phyloP scores from a whole-genome alignment of 2,797 vertebrate species.

The Lepidocolaptes lacrymiger region DNA sequence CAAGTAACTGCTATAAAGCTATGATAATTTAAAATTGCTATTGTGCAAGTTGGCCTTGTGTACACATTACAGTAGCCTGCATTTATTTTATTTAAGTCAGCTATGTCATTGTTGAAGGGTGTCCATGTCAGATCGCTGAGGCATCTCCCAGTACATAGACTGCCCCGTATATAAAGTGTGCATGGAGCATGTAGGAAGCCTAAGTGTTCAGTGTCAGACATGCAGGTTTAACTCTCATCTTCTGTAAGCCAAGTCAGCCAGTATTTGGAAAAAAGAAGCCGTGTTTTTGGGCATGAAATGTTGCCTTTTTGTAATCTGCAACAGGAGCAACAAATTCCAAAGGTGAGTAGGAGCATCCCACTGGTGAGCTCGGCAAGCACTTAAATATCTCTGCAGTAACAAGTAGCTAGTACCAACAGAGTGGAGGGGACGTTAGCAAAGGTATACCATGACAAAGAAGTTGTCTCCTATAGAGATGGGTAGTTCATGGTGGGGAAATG shows the following conservation, averaged over 20 bases:
- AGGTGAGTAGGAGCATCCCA: not conserved
- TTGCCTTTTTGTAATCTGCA: not conserved
- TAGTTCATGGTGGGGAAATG: not conserved
- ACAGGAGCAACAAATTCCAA: not conserved
- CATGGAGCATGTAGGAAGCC: not conserved
- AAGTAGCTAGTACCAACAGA: not conserved
- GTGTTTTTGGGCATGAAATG: not conserved
- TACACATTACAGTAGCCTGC: fast-evolving
- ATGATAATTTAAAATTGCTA: not conserved
- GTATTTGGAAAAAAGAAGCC: not conserved
- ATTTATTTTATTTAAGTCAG: not conserved
- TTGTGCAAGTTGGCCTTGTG: not conserved
- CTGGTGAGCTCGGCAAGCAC: not conserved
- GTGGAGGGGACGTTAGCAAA: fast-evolving
- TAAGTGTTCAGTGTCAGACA: not conserved
- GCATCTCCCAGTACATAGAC: not conserved
- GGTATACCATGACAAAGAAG: not conserved
- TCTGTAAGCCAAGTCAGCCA: not conserved
- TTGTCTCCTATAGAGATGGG: not conserved
- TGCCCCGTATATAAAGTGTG: not conserved
- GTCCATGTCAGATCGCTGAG: not conserved
- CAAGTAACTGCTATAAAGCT: not conserved
- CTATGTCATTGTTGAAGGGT: not conserved
- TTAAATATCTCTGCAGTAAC: not conserved
- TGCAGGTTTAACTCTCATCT: not conserved